phyloP scores from a whole-genome alignment of 1,140 invertebrate species.

The Ceratina calcarata region DNA sequence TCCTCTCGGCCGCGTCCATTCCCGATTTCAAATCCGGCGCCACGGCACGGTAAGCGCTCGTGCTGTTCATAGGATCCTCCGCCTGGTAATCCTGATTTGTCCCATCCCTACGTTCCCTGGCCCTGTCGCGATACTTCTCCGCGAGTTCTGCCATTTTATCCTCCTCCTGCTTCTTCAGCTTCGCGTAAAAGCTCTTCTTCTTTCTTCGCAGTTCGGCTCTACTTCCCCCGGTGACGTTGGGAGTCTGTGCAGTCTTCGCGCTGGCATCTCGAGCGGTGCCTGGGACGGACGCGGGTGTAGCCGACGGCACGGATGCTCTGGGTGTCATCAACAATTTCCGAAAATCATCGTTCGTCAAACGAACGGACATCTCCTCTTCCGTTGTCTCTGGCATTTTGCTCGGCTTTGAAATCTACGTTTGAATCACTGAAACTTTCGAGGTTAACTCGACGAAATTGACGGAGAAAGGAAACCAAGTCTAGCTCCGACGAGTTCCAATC shows the following conservation, averaged over 20 bases:
- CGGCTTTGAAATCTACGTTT: not conserved
- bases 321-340: conserved; percentile 97
- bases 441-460: conserved; percentile 5
- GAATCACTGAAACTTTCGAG: not conserved
- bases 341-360: conserved; percentile 98
- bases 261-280: conserved; percentile 83
- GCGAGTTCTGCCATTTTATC: conserved; percentile 97
- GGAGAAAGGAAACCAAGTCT: no score
- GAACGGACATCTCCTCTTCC: conserved; percentile 81
- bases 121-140: conserved; percentile 96
- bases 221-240: conserved; percentile 80
- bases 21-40: conserved; percentile 96
- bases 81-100: conserved; percentile 89
- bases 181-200: conserved; percentile 95
- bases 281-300: conserved; percentile 76
- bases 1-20: conserved; percentile 96
- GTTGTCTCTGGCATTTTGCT: conserved; percentile 79
- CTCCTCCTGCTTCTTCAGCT: conserved; percentile 96
- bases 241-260: conserved; percentile 81
- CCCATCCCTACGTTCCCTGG: conserved; percentile 95
- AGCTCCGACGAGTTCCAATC: not conserved
- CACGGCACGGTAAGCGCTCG: conserved; percentile 96
- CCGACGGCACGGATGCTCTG: conserved; percentile 84
- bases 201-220: conserved; percentile 87
- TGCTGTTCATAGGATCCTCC: conserved; percentile 91